phyloP scores from a whole-genome alignment of 2,888 invertebrate species.

The Salpingus planirostris region DNA sequence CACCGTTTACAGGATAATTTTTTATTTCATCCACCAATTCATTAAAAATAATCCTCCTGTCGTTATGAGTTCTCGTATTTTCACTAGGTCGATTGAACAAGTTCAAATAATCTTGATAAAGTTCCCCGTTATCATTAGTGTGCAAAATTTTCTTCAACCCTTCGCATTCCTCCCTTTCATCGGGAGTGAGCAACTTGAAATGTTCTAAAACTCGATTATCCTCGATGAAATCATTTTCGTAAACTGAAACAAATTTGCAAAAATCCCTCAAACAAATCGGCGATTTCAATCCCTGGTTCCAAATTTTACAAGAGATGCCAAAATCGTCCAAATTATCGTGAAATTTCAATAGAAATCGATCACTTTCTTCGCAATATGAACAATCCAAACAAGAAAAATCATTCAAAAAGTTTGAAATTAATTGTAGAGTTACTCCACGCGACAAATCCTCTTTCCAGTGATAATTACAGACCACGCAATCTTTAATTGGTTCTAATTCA shows the following conservation, averaged over 20 bases:
- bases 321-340: conserved; percentile 23
- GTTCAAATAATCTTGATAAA: conserved; percentile 8
- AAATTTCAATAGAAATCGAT: conserved; percentile 21
- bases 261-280: conserved; percentile 29
- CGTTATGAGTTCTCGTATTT: conserved; percentile 16
- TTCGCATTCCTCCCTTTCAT: conserved; percentile 8
- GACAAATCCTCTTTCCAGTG: conserved; percentile 24
- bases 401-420: conserved; percentile 18
- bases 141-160: conserved; percentile 3
- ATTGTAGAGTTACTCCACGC: conserved; percentile 21
- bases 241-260: conserved; percentile 21
- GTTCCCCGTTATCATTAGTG: too few species aligned
- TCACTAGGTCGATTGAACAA: conserved; percentile 8
- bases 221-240: conserved; percentile 21
- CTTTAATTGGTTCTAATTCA: too few species aligned
- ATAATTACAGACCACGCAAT: conserved; percentile 15
- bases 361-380: conserved; percentile 22
- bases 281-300: conserved; percentile 19
- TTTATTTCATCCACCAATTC: conserved; percentile 18
- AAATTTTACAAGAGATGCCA: conserved; percentile 22
- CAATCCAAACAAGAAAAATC: conserved; percentile 19
- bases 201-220: conserved; percentile 11
- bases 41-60: conserved; percentile 15
- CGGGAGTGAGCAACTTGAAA: conserved; percentile 2
- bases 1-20: conserved; percentile 18